phyloP scores from a whole-genome alignment of 2,113 vertebrate species.

The Baryphthengus martii region DNA sequence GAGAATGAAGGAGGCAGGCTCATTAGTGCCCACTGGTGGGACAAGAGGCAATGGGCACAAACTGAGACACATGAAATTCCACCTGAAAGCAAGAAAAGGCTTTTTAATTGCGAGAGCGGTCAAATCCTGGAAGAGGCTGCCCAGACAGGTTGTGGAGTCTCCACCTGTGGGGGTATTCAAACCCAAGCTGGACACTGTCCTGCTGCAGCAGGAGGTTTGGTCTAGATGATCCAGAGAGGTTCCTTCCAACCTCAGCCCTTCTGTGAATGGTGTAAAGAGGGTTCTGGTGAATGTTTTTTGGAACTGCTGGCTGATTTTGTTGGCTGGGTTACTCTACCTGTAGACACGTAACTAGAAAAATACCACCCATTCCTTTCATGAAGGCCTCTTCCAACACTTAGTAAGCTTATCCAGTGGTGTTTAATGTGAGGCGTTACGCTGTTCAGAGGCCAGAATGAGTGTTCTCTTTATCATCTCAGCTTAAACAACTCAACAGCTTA shows the following conservation, averaged over 20 bases:
- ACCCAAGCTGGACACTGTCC: neutral
- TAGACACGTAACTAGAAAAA: neutral
- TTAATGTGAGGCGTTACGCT: neutral
- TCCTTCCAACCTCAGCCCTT: neutral
- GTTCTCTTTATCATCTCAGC: neutral
- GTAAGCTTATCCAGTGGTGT: neutral
- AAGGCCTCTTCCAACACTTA: neutral
- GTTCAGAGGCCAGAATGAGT: neutral
- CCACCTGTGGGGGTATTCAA: neutral
- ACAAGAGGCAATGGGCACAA: neutral
- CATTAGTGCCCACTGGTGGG: no score
- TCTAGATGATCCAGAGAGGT: neutral
- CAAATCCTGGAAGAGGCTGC: neutral
- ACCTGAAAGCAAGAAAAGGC: neutral
- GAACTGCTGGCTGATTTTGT: neutral
- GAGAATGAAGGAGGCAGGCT: neutral
- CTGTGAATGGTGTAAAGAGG: neutral
- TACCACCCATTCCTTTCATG: neutral
- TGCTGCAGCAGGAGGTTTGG: neutral
- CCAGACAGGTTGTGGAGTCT: no score
- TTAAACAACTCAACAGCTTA: neutral
- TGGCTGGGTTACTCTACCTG: neutral
- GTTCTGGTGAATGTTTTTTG: neutral
- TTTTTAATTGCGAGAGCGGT: rapidly evolving
- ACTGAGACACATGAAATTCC: neutral